Percentiles rank a stretch among this genome's conserved stretches.
These are phyloP conservation scores for Phrynosoma platyrhinos DNA, from an alignment of 2,113 vertebrate species.

Conservation along the genomic window DNA sequence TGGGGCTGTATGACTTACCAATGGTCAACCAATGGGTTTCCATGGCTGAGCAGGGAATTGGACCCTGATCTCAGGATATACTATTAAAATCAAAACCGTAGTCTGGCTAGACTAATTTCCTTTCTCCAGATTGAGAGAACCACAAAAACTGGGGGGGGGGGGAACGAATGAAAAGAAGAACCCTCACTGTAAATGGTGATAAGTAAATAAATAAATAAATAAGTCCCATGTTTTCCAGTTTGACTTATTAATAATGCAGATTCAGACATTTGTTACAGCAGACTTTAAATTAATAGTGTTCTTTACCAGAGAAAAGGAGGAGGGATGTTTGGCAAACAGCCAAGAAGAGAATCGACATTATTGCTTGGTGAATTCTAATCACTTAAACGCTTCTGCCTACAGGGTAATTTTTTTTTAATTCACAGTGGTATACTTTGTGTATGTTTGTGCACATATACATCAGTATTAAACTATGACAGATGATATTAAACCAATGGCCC, in stretches of 20 bases:
- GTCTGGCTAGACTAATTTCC: conserved; percentile 41
- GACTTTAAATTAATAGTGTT: conserved; percentile 19
- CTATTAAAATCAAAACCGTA: conserved; percentile 7
- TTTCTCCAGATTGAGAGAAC: neutral
- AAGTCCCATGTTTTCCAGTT: neutral
- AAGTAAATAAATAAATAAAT: conserved; percentile 22
- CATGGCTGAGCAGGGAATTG: too few relatives aligned
- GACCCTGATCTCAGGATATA: neutral
- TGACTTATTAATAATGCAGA: neutral
- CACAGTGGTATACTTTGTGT: neutral
- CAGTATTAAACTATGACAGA: neutral
- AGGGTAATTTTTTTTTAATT: neutral
- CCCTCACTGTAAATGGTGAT: neutral
- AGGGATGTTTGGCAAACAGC: neutral
- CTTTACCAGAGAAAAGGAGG: conserved; percentile 20
- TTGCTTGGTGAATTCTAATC: conserved; percentile 28
- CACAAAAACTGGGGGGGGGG: neutral
- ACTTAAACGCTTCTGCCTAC: neutral
- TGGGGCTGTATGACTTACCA: too few relatives aligned
- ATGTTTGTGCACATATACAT: neutral
- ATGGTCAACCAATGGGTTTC: too few relatives aligned
- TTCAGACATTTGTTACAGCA: conserved; percentile 23
- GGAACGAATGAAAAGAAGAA: neutral
- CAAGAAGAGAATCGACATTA: conserved; percentile 24
- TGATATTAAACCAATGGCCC: neutral